Base-by-base conservation (phyloP, 2,113 vertebrate species). In the Cacatua alba region DNA sequence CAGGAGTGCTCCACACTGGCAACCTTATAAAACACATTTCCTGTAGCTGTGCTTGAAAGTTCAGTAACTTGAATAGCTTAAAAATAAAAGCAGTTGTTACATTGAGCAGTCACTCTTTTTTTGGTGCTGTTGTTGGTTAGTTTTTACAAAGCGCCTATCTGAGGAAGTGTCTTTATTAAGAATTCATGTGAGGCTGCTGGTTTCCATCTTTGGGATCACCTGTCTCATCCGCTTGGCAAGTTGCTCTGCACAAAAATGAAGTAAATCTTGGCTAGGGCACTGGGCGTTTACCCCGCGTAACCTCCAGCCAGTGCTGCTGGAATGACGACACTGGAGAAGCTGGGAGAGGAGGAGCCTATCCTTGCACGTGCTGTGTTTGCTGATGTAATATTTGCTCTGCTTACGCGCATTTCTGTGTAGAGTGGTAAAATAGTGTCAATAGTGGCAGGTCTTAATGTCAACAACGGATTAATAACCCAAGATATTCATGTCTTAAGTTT, bases 211-310 rank as follows among this genome's bases (percentile, higher is more conserved):
- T 23, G 52, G 43, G 29, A 60, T 85, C 69, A 29, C 21, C 26
- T n/a, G 35, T n/a, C 21, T 52, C 51, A 12, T 44, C 79, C 41
- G 37, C 46, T 63, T 6, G 18, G 49, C 37, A 12, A 24, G 26
- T 69, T 55, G 55, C 3, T 4, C 71, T 11, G 46, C 43, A 17
- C 17, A 8, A 62, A 70, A 26, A 37, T 17, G 28, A 52, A 64
- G 51, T 7, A 26, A 48, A n/a, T 49, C 55, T 49, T 62, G 63
- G 86, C 1, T 39, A 37, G 41, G 11, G 49, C 35, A n/a, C 26
- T 1, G 2, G 39, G 33, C 3, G 0, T 53, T 86, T 57, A 31
- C 51, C 46, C n/a, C 18, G 3, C 3, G 26, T 48, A 16, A 49
- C 69, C 35, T 82, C 44, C 39, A 23, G 57, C 81, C 3, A 18